Evolutionary conservation across 2,888 invertebrate species (phyloP), one percentile per base, ranked within the genome.

Genomic region (Lithophane leautieri): DNA sequence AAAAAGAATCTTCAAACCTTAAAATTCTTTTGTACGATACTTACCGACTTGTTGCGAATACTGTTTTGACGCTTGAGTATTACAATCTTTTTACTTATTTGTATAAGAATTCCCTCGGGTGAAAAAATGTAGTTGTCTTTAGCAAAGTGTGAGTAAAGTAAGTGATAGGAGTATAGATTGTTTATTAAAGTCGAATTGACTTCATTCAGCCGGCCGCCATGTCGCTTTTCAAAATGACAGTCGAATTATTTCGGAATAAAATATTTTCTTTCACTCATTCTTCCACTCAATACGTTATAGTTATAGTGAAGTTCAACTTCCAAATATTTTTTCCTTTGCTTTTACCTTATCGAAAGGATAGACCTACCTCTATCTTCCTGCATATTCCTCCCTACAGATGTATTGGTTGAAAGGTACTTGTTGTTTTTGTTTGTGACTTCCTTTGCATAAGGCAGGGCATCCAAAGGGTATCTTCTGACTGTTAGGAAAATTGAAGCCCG

Each of bases 1-100:
- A 34, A 61, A 50, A 66, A 58, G 14, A 81, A 25, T 25, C 56
- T 62, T 68, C 47, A 70, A 70, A 70, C 25, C 61, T 34, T 56
- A 70, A 77, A 56, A 70, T 60, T 60, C 54, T 76, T 66, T 77
- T 62, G 22, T 73, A 50, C 50, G 70, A 70, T 73, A 62, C 58
- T 71, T 60, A 69, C 34, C 34, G 2, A 34, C 65, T 81, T 73
- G 47, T 73, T 77, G 54, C 42, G 42, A 65, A 66, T 66, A 67
- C 52, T 66, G 76, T 79, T 71, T 56, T 2, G 56, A 19, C 8
- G 4, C 25, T 47, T 61, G 9, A 56, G 28, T 68, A 63, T 60
- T 22, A n/a, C 67, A 58, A 70, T 76, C 34, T 74, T 52, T 9
- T 79, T 40, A n/a, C n/a, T 58, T 81, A 62, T 54, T 60, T 67